phyloP scores from a whole-genome alignment of 2,888 invertebrate species.

The Cancer borealis region DNA sequence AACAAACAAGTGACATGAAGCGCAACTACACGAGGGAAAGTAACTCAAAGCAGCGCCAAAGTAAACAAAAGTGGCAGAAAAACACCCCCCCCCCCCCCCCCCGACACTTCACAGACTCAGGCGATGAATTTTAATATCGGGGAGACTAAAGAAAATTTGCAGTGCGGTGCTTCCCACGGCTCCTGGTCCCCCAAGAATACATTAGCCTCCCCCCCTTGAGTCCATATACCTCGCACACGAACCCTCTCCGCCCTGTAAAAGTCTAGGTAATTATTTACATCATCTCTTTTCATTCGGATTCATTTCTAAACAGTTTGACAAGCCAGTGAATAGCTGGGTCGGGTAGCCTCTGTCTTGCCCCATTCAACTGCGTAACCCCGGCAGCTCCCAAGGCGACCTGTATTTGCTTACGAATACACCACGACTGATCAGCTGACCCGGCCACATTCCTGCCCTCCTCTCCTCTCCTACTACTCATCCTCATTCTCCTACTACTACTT shows the following conservation, averaged over 20 bases:
- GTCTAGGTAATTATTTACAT: constrained; percentile 50
- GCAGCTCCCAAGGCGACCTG: constrained; percentile 42
- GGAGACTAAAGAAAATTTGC: constrained; percentile 28
- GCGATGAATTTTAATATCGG: constrained; percentile 25
- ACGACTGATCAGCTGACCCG: constrained; percentile 46
- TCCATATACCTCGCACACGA: constrained; percentile 37
- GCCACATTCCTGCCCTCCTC: constrained; percentile 36
- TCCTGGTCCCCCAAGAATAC: not conserved
- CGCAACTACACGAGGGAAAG: not conserved
- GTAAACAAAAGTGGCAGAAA: not conserved
- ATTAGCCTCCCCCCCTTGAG: constrained; percentile 9
- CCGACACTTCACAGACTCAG: constrained; percentile 3
- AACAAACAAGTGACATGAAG: no score
- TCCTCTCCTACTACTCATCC: not conserved
- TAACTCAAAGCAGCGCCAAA: not conserved
- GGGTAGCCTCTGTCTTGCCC: constrained; percentile 39
- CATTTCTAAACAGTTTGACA: constrained; percentile 58
- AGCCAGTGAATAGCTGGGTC: constrained; percentile 39
- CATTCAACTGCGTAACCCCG: constrained; percentile 53
- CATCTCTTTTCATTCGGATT: constrained; percentile 57
- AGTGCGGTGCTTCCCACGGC: constrained; percentile 15
- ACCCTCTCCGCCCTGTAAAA: constrained; percentile 16
- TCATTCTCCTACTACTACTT: not conserved
- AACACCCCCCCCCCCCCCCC: not conserved
- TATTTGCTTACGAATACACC: constrained; percentile 46